Percentiles rank a stretch among this genome's conserved stretches.
phyloP scores from a whole-genome alignment of 2,113 vertebrate genomes.

The Tauraco erythrolophus region DNA sequence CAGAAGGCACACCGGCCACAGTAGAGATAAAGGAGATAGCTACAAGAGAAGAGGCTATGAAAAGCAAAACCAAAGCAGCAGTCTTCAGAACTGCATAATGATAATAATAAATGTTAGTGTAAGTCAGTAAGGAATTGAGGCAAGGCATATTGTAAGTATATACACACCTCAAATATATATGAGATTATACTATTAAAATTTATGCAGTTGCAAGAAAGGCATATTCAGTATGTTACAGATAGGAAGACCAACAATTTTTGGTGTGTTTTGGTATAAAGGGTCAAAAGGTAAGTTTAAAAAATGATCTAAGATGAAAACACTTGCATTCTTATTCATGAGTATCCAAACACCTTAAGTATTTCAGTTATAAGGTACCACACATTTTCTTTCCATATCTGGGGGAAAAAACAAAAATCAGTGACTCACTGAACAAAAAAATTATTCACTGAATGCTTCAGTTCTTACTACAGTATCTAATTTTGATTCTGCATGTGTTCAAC shows the following conservation, averaged over 20 bases:
- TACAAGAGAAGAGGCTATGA: not conserved
- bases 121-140: not conserved
- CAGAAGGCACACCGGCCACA: not conserved
- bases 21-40: not conserved
- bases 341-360: not conserved
- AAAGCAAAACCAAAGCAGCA: not conserved
- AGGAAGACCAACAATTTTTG: not conserved
- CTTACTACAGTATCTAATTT: constrained; percentile 52
- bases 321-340: not conserved
- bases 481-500: constrained; percentile 69
- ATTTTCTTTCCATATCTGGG: not conserved
- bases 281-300: constrained; percentile 38
- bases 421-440: constrained; percentile 44
- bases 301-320: not conserved
- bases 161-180: not conserved
- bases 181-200: not conserved
- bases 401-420: not conserved
- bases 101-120: not conserved
- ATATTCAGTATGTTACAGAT: not conserved
- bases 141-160: not conserved
- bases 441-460: constrained; percentile 7
- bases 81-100: not conserved
- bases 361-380: not conserved
- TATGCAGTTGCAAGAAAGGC: not conserved
- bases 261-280: not conserved